These are phyloP conservation scores for Morelia viridis DNA, from an alignment of 2,797 vertebrate genomes.

Conservation along the genomic window DNA sequence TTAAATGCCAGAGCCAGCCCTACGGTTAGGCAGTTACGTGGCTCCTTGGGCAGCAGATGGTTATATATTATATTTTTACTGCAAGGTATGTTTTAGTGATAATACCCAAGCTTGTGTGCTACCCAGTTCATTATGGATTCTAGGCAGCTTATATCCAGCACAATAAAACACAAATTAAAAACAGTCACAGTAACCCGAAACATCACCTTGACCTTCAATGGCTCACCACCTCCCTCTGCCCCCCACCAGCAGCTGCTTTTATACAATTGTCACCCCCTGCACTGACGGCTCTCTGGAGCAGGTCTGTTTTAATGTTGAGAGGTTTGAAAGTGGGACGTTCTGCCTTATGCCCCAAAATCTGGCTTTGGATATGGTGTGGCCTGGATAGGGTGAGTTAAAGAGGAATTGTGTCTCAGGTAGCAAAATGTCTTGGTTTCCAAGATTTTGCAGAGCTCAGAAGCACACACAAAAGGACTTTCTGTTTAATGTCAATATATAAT, in stretches of 20 bases:
- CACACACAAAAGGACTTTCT: background rate
- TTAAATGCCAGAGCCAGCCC: background rate
- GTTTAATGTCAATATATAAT: background rate
- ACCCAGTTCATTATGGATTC: background rate
- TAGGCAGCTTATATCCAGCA: background rate
- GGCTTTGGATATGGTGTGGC: background rate
- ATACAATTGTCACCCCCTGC: background rate
- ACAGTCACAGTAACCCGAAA: background rate
- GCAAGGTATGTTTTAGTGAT: no score
- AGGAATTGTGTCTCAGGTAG: background rate
- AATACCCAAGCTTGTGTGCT: background rate
- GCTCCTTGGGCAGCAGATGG: background rate
- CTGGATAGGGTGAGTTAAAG: background rate
- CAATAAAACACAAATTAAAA: background rate
- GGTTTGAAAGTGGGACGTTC: background rate
- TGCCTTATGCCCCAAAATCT: background rate
- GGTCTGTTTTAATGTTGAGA: background rate
- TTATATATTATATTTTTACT: no score
- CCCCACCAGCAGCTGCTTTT: background rate
- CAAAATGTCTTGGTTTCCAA: background rate
- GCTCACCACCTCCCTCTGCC: background rate
- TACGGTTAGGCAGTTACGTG: background rate
- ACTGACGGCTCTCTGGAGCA: background rate
- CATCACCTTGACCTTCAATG: background rate
- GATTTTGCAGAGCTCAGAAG: background rate